Evolutionary conservation across 2,113 vertebrate species (phyloP), one percentile per base, ranked within the genome.

Genomic region (Himantopus leucocephalus): DNA sequence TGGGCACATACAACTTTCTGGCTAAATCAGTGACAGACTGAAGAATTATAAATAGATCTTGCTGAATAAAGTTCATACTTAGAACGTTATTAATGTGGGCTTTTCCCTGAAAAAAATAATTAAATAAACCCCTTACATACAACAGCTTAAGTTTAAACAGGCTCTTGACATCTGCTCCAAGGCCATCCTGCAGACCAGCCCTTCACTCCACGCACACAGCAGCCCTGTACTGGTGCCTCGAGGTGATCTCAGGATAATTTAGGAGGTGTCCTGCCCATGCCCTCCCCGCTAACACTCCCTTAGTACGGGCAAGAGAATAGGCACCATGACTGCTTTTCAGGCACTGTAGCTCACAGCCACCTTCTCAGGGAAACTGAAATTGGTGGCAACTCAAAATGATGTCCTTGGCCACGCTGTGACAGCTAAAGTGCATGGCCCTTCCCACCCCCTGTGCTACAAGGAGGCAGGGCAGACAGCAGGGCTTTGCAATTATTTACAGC

Each of bases 271-370:
- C 35, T 85, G 58, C 34, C 63, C 53, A 2, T 66, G 20, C 35
- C 12, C 8, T 76, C 23, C 85, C 62, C 0, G 0, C 22, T 43
- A 56, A 10, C 83, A n/a, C 26, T 45, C 13, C 37, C 4, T 0
- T 6, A n/a, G 14, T 2, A 53, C 8, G 10, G 8, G 6, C 24
- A 29, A 79, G 74, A 86, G 24, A 64, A 26, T 6, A 70, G 58
- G 30, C 58, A 70, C 63, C 5, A 2, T 26, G 53, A 17, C 53
- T 70, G 35, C 82, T 90, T 92, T 60, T 45, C 34, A 82, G 66
- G 39, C 48, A 8, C 39, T 71, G 71, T 48, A 58, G 43, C 23
- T 73, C 67, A 58, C 45, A 85, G 30, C 75, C 62, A 14, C 74
- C 27, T 74, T 29, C 15, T 56, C 8, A 12, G 16, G 32, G 21